Percentiles rank a stretch among this genome's conserved stretches.
phyloP scores from a whole-genome alignment of 2,888 invertebrate species.

The Eulithis testata region DNA sequence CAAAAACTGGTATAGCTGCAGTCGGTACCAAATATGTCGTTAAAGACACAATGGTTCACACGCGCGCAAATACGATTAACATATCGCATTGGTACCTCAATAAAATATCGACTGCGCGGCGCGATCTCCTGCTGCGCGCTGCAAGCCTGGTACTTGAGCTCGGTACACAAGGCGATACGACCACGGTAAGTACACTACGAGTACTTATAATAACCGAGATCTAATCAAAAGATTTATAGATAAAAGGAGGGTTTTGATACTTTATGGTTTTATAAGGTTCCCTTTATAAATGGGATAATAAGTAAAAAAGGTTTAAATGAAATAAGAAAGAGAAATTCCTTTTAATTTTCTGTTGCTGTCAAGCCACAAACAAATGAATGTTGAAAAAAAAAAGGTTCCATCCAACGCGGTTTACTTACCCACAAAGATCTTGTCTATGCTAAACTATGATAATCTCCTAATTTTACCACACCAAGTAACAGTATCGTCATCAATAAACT shows the following conservation, averaged over 20 bases:
- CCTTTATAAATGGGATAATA: too few relatives aligned
- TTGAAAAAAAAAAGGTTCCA: not conserved
- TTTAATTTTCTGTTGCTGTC: too few relatives aligned
- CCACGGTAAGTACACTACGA: not conserved
- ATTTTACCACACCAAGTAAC: constrained; percentile 15
- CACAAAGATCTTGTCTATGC: constrained; percentile 10
- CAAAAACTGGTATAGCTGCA: constrained; percentile 20
- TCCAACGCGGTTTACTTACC: not conserved
- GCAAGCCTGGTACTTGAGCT: constrained; percentile 42
- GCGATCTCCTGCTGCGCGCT: constrained; percentile 64
- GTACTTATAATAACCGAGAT: too few relatives aligned
- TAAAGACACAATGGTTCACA: constrained; percentile 32
- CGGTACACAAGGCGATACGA: constrained; percentile 19
- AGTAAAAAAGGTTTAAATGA: too few relatives aligned
- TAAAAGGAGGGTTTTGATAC: too few relatives aligned
- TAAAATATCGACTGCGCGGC: constrained; percentile 72
- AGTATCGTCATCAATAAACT: constrained; percentile 15
- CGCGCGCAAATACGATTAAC: constrained; percentile 59
- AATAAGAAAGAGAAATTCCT: too few relatives aligned
- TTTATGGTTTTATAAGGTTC: too few relatives aligned
- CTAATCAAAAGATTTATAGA: too few relatives aligned
- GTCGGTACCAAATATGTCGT: constrained; percentile 24
- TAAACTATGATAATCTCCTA: constrained; percentile 14
- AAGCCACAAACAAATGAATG: too few relatives aligned
- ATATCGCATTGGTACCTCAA: constrained; percentile 48